A percentile compares a stretch with the other conserved stretches of the same genome.
Conservation (phyloP, 2,797 vertebrate genomes). For the Artibeus jamaicensis region DNA sequence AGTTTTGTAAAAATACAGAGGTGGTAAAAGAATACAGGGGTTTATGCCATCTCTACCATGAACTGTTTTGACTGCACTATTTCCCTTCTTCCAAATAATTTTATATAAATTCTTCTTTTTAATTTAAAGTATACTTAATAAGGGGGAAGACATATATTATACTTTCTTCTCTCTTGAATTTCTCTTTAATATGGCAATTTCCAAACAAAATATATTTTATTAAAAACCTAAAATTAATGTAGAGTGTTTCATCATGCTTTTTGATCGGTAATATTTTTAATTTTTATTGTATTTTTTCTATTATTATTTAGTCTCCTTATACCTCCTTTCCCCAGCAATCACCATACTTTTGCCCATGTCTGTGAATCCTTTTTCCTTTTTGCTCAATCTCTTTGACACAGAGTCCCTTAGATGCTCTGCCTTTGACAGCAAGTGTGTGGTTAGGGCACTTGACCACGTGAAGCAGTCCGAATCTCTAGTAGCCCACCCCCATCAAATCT, state of each 20-base stretch:
- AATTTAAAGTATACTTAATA: constrained; percentile 48
- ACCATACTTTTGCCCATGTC: neutral
- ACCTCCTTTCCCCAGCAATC: neutral
- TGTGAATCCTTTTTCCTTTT: neutral
- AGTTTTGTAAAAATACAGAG: constrained; percentile 20
- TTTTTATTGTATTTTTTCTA: neutral
- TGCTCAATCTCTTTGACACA: neutral
- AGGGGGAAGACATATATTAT: neutral
- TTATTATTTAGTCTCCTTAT: neutral
- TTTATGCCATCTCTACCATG: neutral
- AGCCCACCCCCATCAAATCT: neutral
- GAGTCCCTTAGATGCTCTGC: neutral
- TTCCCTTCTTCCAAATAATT: constrained; percentile 32
- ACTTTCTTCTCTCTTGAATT: constrained; percentile 29
- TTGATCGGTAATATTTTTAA: neutral
- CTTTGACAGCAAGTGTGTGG: neutral
- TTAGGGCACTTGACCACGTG: neutral
- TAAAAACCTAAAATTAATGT: neutral
- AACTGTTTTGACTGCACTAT: neutral
- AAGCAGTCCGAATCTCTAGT: neutral
- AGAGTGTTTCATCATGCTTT: neutral
- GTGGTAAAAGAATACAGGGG: neutral
- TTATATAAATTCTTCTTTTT: constrained; percentile 33
- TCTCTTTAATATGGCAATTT: constrained; percentile 5
- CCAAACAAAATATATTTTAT: neutral